Base-by-base conservation (phyloP, 2,888 invertebrate genomes). In the Pherbina coryleti region DNA sequence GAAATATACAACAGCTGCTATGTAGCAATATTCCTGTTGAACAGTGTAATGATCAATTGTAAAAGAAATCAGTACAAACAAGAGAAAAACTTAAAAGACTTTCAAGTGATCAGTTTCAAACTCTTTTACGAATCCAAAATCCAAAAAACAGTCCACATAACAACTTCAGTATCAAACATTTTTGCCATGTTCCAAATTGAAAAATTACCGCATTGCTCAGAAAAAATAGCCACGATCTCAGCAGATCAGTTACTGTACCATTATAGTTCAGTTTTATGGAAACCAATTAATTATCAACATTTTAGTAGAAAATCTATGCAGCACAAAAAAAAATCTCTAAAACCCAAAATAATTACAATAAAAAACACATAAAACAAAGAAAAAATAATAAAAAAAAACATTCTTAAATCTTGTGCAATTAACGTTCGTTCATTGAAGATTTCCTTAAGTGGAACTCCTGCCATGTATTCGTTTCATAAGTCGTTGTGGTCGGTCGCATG, bases 351-450 rank as follows among this genome's bases (percentile, higher is more conserved):
- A 67, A 37, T 44, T 67, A n/a, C 11, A 3, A 1, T 22, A 19
- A 31, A 67, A 67, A 60, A 28, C 5, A 60, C 5, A 67, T 17
- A 67, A 67, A n/a, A n/a, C n/a, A n/a, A n/a, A n/a, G n/a, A n/a
- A n/a, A n/a, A n/a, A n/a, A n/a, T n/a, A n/a, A n/a, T n/a, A n/a
- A n/a, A n/a, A n/a, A n/a, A 67, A 67, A 31, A 11, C 44, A 37
- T 75, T 31, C 5, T 62, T 73, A 57, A 73, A 73, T 73, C 73
- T 60, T 57, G 77, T 60, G 31, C 73, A 77, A 77, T 77, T 73
- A 77, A 60, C 60, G 31, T 37, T 57, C 51, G 31, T 37, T 57
- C 51, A 49, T 64, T 66, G 64, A 31, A 53, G 72, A 72, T 64
- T 77, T 72, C 77, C 73, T 77, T 77, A 64, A 34, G 73, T 77